phyloP scores from a whole-genome alignment of 2,888 invertebrate species.

The Pseudoips prasinana region DNA sequence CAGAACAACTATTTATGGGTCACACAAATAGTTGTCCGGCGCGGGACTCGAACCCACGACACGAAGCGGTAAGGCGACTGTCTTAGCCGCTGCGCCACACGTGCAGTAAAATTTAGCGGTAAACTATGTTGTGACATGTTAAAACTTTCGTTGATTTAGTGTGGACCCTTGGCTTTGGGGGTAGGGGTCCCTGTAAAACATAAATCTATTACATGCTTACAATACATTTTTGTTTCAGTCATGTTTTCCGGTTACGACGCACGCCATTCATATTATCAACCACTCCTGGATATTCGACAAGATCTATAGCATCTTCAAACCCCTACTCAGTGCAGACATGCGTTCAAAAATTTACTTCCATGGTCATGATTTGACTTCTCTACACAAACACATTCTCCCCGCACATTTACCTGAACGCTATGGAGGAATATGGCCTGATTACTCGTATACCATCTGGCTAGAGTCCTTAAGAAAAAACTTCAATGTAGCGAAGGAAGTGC shows the following conservation, averaged over 20 bases:
- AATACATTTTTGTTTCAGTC: slow-evolving; percentile 77
- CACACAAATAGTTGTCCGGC: too few species aligned
- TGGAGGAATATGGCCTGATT: slow-evolving; percentile 87
- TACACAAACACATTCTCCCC: slow-evolving; percentile 88
- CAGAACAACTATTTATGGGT: too few species aligned
- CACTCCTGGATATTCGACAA: slow-evolving; percentile 92
- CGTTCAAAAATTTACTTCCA: slow-evolving; percentile 86
- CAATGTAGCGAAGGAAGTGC: slow-evolving; percentile 83
- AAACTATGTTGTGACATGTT: too few species aligned
- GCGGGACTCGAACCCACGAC: too few species aligned
- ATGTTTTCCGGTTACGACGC: slow-evolving; percentile 87
- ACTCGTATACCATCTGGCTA: slow-evolving; percentile 88
- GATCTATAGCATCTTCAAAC: slow-evolving; percentile 89
- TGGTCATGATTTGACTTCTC: slow-evolving; percentile 86
- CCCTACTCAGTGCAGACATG: slow-evolving; percentile 87
- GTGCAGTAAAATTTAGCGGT: too few species aligned
- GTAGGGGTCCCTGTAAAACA: too few species aligned
- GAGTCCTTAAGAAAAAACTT: slow-evolving; percentile 82
- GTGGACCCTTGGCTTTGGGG: too few species aligned
- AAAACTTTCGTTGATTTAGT: too few species aligned
- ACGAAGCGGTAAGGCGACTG: too few species aligned
- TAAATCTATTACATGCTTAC: too few species aligned
- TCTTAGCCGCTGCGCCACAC: too few species aligned
- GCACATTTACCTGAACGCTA: slow-evolving; percentile 87
- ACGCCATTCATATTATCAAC: slow-evolving; percentile 89